Evolutionary conservation across 2,113 vertebrate species (phyloP).

Genomic region (Saccopteryx bilineata): DNA sequence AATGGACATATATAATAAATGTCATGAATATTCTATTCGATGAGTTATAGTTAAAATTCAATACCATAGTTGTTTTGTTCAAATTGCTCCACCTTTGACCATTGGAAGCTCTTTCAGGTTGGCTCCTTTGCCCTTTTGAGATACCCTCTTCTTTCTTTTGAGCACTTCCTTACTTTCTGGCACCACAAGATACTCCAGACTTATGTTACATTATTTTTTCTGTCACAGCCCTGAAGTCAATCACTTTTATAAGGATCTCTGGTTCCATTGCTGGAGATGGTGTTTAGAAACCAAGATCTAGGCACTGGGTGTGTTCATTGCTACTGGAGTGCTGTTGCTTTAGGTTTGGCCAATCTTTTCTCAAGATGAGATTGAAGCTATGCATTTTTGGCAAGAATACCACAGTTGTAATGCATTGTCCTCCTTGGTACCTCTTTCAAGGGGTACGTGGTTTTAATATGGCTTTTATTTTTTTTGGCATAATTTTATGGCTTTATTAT

Average conservation of each 20-base stretch:
- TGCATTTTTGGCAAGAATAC: too few relatives aligned
- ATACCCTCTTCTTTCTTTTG: neutral
- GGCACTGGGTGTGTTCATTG: neutral
- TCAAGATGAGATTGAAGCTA: too few relatives aligned
- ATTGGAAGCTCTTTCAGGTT: neutral
- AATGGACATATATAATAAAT: neutral
- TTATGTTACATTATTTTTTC: neutral
- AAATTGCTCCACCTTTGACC: neutral
- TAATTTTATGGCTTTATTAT: too few relatives aligned
- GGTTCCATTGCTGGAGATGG: neutral
- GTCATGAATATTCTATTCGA: neutral
- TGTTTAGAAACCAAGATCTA: neutral
- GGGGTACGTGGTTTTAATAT: too few relatives aligned
- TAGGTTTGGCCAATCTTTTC: too few relatives aligned
- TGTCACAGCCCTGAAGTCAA: neutral
- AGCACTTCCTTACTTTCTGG: neutral
- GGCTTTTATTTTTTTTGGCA: too few relatives aligned
- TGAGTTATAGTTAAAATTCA: neutral
- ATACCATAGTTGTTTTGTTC: neutral
- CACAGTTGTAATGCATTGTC: too few relatives aligned
- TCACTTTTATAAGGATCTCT: neutral
- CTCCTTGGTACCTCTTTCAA: too few relatives aligned
- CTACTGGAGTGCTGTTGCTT: neutral
- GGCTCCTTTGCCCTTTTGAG: neutral
- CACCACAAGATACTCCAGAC: neutral